Evolutionary conservation across 2,113 vertebrate species (phyloP).

Genomic region (Brachionichthys hirsutus): DNA sequence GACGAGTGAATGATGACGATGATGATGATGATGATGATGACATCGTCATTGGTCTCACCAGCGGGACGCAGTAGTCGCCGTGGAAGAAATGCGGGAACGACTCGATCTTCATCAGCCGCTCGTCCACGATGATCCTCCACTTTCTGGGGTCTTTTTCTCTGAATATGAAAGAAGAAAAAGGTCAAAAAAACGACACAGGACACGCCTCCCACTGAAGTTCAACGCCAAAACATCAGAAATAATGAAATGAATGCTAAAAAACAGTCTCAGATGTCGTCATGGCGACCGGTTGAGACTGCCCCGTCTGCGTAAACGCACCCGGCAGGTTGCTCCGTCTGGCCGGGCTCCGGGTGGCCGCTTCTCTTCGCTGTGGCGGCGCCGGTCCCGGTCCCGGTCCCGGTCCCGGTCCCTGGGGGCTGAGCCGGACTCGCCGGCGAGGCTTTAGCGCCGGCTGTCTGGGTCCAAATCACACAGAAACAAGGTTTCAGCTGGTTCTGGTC

Average conservation of each 20-base stretch:
- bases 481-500: neutral
- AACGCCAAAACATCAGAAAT: neutral
- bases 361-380: neutral
- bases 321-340: conserved; percentile 9
- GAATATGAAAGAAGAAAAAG: neutral
- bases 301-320: conserved; percentile 13
- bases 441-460: conserved; percentile 26
- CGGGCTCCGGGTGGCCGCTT: conserved; percentile 12
- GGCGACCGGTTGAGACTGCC: neutral
- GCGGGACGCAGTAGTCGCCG: conserved; percentile 70
- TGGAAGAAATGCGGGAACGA: conserved; percentile 75
- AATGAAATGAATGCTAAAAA: neutral
- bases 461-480: neutral
- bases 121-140: conserved; percentile 67
- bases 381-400: neutral
- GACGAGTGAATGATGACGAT: no score
- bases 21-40: no score
- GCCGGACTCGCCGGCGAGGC: conserved; percentile 1
- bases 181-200: neutral
- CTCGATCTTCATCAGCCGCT: conserved; percentile 57
- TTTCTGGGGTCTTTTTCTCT: conserved; percentile 31
- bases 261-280: no score
- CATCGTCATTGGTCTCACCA: conserved; percentile 22
- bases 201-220: neutral
- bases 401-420: neutral